Percentiles rank a stretch among this genome's conserved stretches.
Conservation (phyloP, 2,113 vertebrate species). For the Rattus norvegicus region GRCr8 NC_086026.1:38015501-38016000, state of each 20-base stretch:
- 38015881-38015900: neutral
- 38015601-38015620: constrained; percentile 66
- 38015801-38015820: constrained; percentile 31
- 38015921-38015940: neutral
- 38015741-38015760: neutral
- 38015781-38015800: neutral
- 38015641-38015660: too few species aligned
- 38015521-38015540: constrained; percentile 95
- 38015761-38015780: neutral
- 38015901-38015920: neutral
- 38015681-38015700: too few species aligned
- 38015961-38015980: neutral
- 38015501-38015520: constrained; percentile 95
- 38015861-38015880: neutral
- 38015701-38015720: neutral
- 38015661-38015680: neutral
- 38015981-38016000: constrained; percentile 32
- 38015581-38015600: constrained; percentile 96
- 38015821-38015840: constrained; percentile 7
- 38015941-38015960: constrained; percentile 26
- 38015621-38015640: neutral
- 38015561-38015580: constrained; percentile 98
- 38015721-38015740: neutral
- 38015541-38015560: constrained; percentile 97
- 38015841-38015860: neutral